Evolutionary conservation across 2,888 invertebrate species (phyloP).

Genomic region (Myopa tessellatipennis): DNA sequence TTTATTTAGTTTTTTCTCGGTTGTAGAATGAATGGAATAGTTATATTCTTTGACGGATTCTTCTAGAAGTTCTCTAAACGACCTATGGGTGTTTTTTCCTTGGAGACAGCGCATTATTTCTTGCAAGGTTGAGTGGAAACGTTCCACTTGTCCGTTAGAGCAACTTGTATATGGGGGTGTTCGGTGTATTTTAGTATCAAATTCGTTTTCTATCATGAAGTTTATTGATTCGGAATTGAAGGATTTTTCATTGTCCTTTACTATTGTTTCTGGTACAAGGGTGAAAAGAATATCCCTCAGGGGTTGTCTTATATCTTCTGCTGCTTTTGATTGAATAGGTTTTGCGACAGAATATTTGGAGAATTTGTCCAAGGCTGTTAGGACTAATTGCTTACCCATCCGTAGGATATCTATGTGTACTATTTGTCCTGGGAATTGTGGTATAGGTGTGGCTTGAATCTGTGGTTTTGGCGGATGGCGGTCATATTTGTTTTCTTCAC

Average conservation of each 20-base stretch:
- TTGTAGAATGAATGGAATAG: slow-evolving; percentile 23
- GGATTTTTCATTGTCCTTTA: slow-evolving; percentile 25
- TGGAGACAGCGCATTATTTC: slow-evolving; percentile 33
- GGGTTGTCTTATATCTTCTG: slow-evolving; percentile 15
- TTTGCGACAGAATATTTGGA: slow-evolving; percentile 11
- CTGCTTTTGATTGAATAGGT: not conserved
- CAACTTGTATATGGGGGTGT: slow-evolving; percentile 21
- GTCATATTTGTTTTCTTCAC: not conserved
- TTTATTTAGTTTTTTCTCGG: slow-evolving; percentile 15
- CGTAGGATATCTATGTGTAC: not conserved
- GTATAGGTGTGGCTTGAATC: not conserved
- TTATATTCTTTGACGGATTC: slow-evolving; percentile 31
- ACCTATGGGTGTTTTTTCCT: not conserved
- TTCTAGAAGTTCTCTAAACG: slow-evolving; percentile 24
- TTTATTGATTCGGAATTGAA: slow-evolving; percentile 19
- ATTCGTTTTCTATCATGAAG: slow-evolving; percentile 25
- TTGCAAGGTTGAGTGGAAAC: slow-evolving; percentile 29
- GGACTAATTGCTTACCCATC: not conserved
- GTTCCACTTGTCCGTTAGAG: slow-evolving; percentile 19
- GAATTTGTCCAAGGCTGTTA: slow-evolving; percentile 21
- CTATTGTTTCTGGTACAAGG: slow-evolving; percentile 16
- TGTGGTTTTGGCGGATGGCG: not conserved
- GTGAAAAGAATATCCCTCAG: not conserved
- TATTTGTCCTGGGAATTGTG: slow-evolving; percentile 2
- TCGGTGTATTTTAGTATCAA: not conserved